Evolutionary conservation across 2,797 vertebrate species (phyloP).

Genomic region (Periophthalmus magnuspinnatus): DNA sequence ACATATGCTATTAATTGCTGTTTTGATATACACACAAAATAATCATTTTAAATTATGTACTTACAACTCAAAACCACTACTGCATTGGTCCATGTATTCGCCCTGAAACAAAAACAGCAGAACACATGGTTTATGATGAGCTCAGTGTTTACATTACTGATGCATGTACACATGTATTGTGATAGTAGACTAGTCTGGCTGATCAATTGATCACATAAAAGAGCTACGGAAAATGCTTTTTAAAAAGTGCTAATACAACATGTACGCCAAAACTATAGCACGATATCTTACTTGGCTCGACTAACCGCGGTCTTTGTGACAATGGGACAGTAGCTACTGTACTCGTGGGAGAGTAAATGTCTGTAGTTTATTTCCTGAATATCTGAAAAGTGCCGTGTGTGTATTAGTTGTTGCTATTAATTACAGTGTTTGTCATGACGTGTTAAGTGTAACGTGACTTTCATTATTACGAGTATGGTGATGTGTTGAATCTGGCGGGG

Average conservation of each 20-base stretch:
- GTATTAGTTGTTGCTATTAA: neutral
- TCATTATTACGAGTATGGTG: neutral
- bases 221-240: too few species aligned
- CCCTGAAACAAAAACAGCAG: slow-evolving; percentile 67
- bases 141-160: neutral
- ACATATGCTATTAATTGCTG: neutral
- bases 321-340: neutral
- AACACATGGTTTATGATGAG: neutral
- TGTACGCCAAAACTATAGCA: neutral
- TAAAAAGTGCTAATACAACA: too few species aligned
- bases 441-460: neutral
- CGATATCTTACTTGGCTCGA: neutral
- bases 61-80: slow-evolving; percentile 93
- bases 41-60: slow-evolving; percentile 51
- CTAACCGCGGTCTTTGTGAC: neutral
- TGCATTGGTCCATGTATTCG: slow-evolving; percentile 94
- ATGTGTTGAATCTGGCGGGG: neutral
- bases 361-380: neutral
- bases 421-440: neutral
- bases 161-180: neutral
- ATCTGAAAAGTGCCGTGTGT: neutral
- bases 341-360: neutral
- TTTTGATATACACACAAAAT: neutral
- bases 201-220: too few species aligned
- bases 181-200: neutral